Conservation (phyloP, 2,797 vertebrate genomes). For the Leptodactylus fallax region DNA sequence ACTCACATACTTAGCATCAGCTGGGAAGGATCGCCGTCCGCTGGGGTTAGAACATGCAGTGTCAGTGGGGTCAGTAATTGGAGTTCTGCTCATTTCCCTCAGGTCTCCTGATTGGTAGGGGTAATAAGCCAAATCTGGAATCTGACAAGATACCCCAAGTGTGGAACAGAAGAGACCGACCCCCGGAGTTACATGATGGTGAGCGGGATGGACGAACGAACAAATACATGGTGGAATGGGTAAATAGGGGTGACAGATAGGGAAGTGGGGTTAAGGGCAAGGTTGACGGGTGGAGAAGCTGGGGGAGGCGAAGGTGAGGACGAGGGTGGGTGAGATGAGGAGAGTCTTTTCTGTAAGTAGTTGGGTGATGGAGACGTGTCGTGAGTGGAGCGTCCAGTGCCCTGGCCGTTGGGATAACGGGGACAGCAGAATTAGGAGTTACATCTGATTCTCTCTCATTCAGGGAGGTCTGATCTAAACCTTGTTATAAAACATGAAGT, state of each 20-base stretch:
- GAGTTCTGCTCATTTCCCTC: background rate
- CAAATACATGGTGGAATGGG: background rate
- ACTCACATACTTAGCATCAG: too few relatives aligned
- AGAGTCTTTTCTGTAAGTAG: background rate
- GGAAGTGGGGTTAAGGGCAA: too few relatives aligned
- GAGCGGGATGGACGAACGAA: too few relatives aligned
- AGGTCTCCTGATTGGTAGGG: background rate
- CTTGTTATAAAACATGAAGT: slow-evolving; percentile 45
- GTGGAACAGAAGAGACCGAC: background rate
- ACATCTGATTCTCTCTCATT: background rate
- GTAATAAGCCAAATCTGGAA: background rate
- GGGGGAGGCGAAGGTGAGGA: too few relatives aligned
- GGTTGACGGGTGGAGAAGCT: too few relatives aligned
- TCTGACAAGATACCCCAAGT: background rate
- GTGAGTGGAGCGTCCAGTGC: too few relatives aligned
- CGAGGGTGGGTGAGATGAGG: too few relatives aligned
- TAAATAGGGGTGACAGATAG: background rate
- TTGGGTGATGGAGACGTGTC: background rate
- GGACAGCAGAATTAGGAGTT: too few relatives aligned
- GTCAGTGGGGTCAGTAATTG: too few relatives aligned
- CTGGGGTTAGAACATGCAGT: too few relatives aligned
- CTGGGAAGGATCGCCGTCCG: too few relatives aligned
- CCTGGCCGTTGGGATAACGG: too few relatives aligned
- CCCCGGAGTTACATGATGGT: background rate
- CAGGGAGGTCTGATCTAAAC: slow-evolving; percentile 20